A percentile compares a stretch with the other conserved stretches of the same genome.
These are phyloP conservation scores for Drosophila yooni DNA, from an alignment of 2,888 invertebrate genomes.

Conservation along the genomic window DNA sequence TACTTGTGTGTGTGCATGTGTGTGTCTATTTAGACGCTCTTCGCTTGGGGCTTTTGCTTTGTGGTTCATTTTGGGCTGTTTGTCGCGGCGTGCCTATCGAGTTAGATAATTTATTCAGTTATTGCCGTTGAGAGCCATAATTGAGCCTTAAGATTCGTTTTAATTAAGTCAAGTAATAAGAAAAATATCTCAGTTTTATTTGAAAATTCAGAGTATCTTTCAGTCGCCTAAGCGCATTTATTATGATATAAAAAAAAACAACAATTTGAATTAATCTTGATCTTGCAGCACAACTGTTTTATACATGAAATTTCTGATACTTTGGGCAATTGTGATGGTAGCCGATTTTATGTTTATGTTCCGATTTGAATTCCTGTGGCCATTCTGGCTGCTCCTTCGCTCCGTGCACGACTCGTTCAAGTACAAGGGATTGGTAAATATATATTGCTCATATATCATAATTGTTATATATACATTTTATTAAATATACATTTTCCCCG, in stretches of 20 bases:
- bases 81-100: slow-evolving; percentile 29
- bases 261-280: slow-evolving; percentile 25
- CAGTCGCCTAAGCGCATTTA: not conserved
- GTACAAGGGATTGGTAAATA: slow-evolving; percentile 97
- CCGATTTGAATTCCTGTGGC: slow-evolving; percentile 99
- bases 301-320: slow-evolving; percentile 97
- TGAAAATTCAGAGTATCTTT: not conserved
- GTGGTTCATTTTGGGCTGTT: slow-evolving; percentile 2
- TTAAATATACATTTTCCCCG: slow-evolving; percentile 26
- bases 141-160: slow-evolving; percentile 14
- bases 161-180: slow-evolving; percentile 6
- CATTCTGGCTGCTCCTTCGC: slow-evolving; percentile 97
- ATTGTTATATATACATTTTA: slow-evolving; percentile 16
- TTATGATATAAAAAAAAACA: not conserved
- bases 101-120: slow-evolving; percentile 42
- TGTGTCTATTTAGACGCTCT: slow-evolving; percentile 10
- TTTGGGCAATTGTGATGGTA: slow-evolving; percentile 97
- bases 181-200: not conserved
- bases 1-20: slow-evolving; percentile 8
- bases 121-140: slow-evolving; percentile 11
- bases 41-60: slow-evolving; percentile 5
- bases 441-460: slow-evolving; percentile 3
- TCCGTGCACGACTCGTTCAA: slow-evolving; percentile 98
- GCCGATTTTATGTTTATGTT: slow-evolving; percentile 99
- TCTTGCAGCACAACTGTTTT: slow-evolving; percentile 93